Evolutionary conservation across 1,140 invertebrate genomes (phyloP), one percentile per base, ranked within the genome.

Genomic region (Bombus sylvicola): DNA sequence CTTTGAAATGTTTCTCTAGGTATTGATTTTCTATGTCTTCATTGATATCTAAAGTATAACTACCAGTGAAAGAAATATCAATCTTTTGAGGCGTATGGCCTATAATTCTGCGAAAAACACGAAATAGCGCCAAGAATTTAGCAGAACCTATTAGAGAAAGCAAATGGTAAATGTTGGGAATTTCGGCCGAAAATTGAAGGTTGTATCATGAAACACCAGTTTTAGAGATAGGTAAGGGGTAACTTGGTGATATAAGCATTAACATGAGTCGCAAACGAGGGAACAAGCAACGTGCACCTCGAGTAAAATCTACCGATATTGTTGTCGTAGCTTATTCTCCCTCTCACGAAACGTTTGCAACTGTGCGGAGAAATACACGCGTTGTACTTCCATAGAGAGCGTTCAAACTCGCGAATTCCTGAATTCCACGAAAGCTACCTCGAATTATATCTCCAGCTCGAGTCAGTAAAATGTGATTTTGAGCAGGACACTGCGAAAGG

Each of bases 381-480:
- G 34, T 59, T 39, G 1, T 10, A 1, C 37, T 37, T 37, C 10
- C 25, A 8, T 15, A 28, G 15, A 77, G 28, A 77, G 15, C 9
- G 25, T 62, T 53, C 31, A 39, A n/a, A 28, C 73, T 22, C 31
- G 74, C 22, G 47, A 76, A 64, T 64, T 77, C 28, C n/a, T 12
- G 75, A 77, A 77, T 78, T 78, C 28, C 75, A 57, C 28, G 57
- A 28, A 77, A 22, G 13, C 22, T n/a, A 59, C 28, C 57, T n/a
- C 34, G 6, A 53, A 74, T 25, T 31, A 31, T 28, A 8, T 6
- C 31, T 9, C 2, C 2, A 1, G 12, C 9, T 53, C 1, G 18
- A 31, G 31, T 28, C 37, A 2, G 47, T 39, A 59, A 59, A 77
- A 28, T 62, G 53, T 41, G 37, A 77, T 77, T 77, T 41, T 77